Conservation (phyloP, 2,888 invertebrate species). For the Drosophila borborema region DNA sequence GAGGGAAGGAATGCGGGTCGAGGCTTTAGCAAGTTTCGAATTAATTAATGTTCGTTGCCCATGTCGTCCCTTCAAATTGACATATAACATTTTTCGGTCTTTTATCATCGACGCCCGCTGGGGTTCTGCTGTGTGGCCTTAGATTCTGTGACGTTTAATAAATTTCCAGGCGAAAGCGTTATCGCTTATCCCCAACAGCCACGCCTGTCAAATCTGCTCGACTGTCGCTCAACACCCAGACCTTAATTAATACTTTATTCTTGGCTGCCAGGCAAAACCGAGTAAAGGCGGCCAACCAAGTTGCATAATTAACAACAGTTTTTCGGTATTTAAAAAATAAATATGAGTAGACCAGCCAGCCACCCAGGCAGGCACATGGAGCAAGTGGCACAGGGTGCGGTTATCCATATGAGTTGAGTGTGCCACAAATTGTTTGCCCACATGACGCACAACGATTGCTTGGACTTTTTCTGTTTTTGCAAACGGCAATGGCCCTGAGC, state of each 20-base stretch:
- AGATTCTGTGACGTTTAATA: conserved; percentile 63
- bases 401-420: not conserved
- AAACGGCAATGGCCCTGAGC: conserved; percentile 15
- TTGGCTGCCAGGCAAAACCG: conserved; percentile 21
- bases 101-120: conserved; percentile 36
- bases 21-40: conserved; percentile 16
- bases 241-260: conserved; percentile 78
- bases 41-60: conserved; percentile 50
- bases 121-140: conserved; percentile 11
- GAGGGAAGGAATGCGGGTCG: too few relatives aligned
- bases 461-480: conserved; percentile 21
- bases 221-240: conserved; percentile 42
- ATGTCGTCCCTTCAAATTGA: conserved; percentile 56
- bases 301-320: conserved; percentile 71
- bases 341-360: conserved; percentile 14
- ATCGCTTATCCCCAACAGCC: conserved; percentile 53
- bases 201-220: conserved; percentile 46
- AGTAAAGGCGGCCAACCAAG: conserved; percentile 17
- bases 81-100: conserved; percentile 54
- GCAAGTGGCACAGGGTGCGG: conserved; percentile 33
- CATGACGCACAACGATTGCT: conserved; percentile 3
- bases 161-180: conserved; percentile 62
- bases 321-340: conserved; percentile 65
- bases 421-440: conserved; percentile 28
- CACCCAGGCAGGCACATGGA: too few relatives aligned